A percentile compares a stretch with the other conserved stretches of the same genome.
Evolutionary conservation across 2,113 vertebrate species (phyloP).

Genomic region (Ageneiosus marmoratus): DNA sequence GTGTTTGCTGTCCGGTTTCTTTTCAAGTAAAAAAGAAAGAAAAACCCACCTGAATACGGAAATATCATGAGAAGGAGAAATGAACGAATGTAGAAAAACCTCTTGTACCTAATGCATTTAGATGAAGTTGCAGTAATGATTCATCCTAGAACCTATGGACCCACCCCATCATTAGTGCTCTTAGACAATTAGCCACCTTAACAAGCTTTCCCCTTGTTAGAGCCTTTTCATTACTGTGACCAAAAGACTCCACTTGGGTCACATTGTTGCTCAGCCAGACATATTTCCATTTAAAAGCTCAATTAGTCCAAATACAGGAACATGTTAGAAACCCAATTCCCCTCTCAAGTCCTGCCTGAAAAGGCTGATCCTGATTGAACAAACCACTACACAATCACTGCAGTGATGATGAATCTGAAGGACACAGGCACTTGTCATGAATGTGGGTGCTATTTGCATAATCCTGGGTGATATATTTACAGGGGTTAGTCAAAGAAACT

Average conservation of each 20-base stretch:
- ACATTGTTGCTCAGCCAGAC: slow-evolving; percentile 42
- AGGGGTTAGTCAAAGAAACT: too few relatives aligned
- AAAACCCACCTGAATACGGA: neutral
- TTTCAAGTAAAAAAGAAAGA: slow-evolving; percentile 13
- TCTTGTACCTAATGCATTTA: slow-evolving; percentile 33
- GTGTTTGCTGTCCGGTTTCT: slow-evolving; percentile 4
- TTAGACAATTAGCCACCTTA: slow-evolving; percentile 65
- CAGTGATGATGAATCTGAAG: neutral
- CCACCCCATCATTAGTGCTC: slow-evolving; percentile 63
- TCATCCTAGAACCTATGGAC: slow-evolving; percentile 66
- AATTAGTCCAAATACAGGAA: slow-evolving; percentile 3
- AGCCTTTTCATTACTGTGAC: slow-evolving; percentile 65
- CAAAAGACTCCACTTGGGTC: slow-evolving; percentile 54
- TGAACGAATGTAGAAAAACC: neutral
- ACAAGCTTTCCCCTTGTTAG: slow-evolving; percentile 64
- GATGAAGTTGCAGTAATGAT: slow-evolving; percentile 40
- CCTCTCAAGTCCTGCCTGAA: neutral
- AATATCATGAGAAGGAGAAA: neutral
- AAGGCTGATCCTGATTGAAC: neutral
- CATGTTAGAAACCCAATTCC: neutral
- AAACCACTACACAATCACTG: neutral
- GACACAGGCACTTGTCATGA: neutral
- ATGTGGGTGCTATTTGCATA: neutral
- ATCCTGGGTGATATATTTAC: neutral
- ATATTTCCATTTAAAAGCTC: slow-evolving; percentile 11